Percentiles rank a stretch among this genome's conserved stretches.
These are phyloP conservation scores for Rallus crepitans DNA, from an alignment of 2,797 vertebrate species.

Conservation along the genomic window DNA sequence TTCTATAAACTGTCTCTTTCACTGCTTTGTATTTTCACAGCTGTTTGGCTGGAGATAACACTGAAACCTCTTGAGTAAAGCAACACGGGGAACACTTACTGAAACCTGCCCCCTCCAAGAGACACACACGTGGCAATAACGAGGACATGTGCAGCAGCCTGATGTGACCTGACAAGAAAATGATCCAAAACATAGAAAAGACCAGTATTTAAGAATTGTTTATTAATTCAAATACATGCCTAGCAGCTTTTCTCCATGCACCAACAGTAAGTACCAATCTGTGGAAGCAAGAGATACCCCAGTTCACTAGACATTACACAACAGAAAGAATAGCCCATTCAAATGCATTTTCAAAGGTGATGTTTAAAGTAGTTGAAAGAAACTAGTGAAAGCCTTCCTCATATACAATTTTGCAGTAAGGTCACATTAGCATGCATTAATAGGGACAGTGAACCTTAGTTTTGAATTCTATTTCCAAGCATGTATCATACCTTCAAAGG, in stretches of 20 bases:
- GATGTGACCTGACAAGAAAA: background rate
- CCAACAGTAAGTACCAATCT: background rate
- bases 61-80: background rate
- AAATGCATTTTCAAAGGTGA: background rate
- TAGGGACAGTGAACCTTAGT: background rate
- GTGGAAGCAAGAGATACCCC: background rate
- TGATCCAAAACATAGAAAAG: background rate
- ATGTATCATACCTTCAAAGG: background rate
- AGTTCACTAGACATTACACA: background rate
- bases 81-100: background rate
- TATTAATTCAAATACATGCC: background rate
- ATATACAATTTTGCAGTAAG: background rate
- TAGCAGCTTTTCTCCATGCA: background rate
- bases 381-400: background rate
- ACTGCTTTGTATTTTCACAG: background rate
- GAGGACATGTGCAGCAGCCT: background rate
- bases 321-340: background rate
- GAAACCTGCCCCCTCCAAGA: background rate
- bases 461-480: background rate
- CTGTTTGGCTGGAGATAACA: background rate
- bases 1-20: background rate
- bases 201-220: background rate
- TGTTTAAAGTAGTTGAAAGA: constrained; percentile 1
- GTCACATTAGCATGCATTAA: background rate
- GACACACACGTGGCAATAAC: rapidly evolving